Percentiles rank a stretch among this genome's conserved stretches.
Conservation (phyloP, 53 echinoderm and acorn worm species). For the Apostichopus leukothele region DNA sequence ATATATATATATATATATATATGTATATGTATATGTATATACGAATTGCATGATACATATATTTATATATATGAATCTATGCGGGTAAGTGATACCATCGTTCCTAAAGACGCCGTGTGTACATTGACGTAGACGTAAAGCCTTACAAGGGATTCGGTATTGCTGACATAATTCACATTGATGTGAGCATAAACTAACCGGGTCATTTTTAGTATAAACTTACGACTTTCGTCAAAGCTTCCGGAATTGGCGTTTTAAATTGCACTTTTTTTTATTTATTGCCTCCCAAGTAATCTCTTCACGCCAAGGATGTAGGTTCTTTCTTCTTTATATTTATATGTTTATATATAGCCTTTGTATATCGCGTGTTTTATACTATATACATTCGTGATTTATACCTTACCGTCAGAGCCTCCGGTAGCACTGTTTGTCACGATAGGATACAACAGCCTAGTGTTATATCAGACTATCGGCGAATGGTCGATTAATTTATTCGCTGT, state of each 20-base stretch:
- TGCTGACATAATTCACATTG: not conserved
- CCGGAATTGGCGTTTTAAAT: not conserved
- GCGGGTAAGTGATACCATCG: too few relatives aligned
- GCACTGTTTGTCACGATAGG: not conserved
- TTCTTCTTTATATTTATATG: not conserved
- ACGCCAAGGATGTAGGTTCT: not conserved
- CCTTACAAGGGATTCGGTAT: not conserved
- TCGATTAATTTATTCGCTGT: not conserved
- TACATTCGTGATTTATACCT: not conserved
- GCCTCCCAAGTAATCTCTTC: not conserved
- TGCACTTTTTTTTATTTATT: not conserved
- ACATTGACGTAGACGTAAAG: too few relatives aligned
- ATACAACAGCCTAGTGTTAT: not conserved
- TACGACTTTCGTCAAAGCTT: constrained; percentile 9
- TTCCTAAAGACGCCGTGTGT: too few relatives aligned
- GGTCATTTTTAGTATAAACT: constrained; percentile 4
- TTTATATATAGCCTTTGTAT: not conserved
- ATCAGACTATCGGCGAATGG: not conserved
- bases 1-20: too few relatives aligned
- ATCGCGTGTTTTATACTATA: not conserved
- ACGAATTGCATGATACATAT: too few relatives aligned
- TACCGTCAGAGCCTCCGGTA: not conserved
- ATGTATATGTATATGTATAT: too few relatives aligned
- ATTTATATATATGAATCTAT: too few relatives aligned
- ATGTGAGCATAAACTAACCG: not conserved